phyloP scores from a whole-genome alignment of 2,113 vertebrate species.

The Paramormyrops kingsleyae region DNA sequence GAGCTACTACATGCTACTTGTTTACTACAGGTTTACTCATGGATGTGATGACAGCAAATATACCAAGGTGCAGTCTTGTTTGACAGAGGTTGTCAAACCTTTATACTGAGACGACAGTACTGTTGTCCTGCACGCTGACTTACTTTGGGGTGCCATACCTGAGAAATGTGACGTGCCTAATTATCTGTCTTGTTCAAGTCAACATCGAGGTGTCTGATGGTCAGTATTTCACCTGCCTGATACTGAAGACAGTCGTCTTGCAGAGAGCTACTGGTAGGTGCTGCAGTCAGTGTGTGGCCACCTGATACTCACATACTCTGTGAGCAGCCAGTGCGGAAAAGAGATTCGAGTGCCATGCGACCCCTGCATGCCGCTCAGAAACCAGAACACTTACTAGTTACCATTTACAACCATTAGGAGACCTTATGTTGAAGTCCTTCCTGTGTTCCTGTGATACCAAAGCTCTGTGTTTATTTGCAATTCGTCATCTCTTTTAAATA shows the following conservation, averaged over 20 bases:
- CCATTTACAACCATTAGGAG: slow-evolving; percentile 39
- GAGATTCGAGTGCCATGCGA: slow-evolving; percentile 34
- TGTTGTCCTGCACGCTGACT: background rate
- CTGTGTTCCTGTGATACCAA: background rate
- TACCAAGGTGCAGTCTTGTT: background rate
- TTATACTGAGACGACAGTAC: background rate
- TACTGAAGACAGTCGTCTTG: slow-evolving; percentile 8
- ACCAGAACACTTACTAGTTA: slow-evolving; percentile 36
- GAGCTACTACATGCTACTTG: background rate
- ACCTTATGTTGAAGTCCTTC: slow-evolving; percentile 39
- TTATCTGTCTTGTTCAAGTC: slow-evolving; percentile 21
- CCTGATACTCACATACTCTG: slow-evolving; percentile 43
- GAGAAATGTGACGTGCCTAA: background rate
- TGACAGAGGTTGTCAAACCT: background rate
- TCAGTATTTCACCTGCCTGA: slow-evolving; percentile 15
- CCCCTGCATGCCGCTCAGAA: slow-evolving; percentile 46
- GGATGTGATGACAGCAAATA: background rate
- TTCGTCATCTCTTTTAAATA: background rate
- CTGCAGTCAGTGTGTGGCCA: slow-evolving; percentile 2
- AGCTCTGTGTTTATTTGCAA: background rate
- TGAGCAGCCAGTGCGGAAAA: slow-evolving; percentile 33
- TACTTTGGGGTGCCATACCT: background rate
- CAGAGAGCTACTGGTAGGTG: background rate
- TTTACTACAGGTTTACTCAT: background rate
- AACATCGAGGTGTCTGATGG: background rate